Evolutionary conservation across 2,113 vertebrate genomes (phyloP).

Genomic region (Phodopus roborovskii): DNA sequence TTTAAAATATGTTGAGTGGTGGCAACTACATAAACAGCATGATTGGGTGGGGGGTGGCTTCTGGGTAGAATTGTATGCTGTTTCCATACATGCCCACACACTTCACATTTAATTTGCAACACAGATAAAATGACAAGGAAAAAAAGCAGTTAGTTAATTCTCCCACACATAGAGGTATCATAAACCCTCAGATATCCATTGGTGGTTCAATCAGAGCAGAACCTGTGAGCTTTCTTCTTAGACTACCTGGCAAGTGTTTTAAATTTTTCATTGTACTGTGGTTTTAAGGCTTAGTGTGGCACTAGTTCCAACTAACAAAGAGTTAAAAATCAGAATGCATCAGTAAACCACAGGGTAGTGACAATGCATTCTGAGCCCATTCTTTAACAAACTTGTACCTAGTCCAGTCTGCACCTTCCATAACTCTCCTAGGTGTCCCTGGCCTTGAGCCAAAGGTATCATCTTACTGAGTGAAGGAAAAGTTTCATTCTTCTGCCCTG

Average conservation of each 20-base stretch:
- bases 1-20: slow-evolving; percentile 32
- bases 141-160: slow-evolving; percentile 11
- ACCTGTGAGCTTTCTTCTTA: slow-evolving; percentile 33
- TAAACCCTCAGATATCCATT: slow-evolving; percentile 5
- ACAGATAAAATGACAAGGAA: background rate
- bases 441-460: slow-evolving; percentile 86
- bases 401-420: slow-evolving; percentile 85
- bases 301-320: slow-evolving; percentile 69
- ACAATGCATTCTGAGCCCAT: slow-evolving; percentile 76
- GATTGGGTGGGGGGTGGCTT: background rate
- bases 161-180: background rate
- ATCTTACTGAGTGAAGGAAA: slow-evolving; percentile 86
- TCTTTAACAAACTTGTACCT: slow-evolving; percentile 84
- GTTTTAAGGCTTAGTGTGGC: slow-evolving; percentile 5
- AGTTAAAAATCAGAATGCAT: slow-evolving; percentile 79
- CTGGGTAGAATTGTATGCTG: background rate
- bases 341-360: slow-evolving; percentile 73
- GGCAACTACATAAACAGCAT: background rate
- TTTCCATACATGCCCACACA: background rate
- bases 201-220: slow-evolving; percentile 18
- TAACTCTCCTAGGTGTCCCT: slow-evolving; percentile 82
- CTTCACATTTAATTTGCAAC: background rate
- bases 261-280: slow-evolving; percentile 37
- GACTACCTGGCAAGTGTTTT: slow-evolving; percentile 48
- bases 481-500: slow-evolving; percentile 83